Evolutionary conservation across 2,113 vertebrate species (phyloP).

Genomic region (Notarius quadriscutis): DNA sequence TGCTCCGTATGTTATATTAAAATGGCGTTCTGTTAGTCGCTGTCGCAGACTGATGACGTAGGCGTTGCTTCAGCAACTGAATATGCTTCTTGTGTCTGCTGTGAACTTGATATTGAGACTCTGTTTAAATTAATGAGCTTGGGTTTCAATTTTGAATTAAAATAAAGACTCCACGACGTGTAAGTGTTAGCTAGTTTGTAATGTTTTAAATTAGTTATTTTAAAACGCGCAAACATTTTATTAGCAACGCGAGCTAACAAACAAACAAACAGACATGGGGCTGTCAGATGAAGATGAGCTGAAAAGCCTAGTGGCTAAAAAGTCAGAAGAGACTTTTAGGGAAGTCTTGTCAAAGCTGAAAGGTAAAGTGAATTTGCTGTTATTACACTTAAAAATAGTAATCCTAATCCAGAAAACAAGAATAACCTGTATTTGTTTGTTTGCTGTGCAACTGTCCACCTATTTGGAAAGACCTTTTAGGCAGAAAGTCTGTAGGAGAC

Average conservation of each 20-base stretch:
- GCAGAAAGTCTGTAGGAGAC: slow-evolving; percentile 40
- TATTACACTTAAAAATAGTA: not conserved
- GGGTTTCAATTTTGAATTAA: not conserved
- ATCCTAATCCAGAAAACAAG: not conserved
- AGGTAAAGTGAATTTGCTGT: slow-evolving; percentile 25
- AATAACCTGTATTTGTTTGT: not conserved
- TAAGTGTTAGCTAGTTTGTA: not conserved
- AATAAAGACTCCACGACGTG: not conserved
- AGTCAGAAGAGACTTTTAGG: slow-evolving; percentile 30
- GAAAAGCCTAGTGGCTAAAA: slow-evolving; percentile 18
- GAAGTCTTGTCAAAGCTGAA: slow-evolving; percentile 38
- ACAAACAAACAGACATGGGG: not conserved
- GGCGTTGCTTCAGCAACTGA: slow-evolving; percentile 41
- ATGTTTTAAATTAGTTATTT: not conserved
- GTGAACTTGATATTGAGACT: not conserved
- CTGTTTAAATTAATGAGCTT: not conserved
- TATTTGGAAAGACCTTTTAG: slow-evolving; percentile 41
- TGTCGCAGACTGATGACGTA: slow-evolving; percentile 45
- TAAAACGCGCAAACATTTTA: not conserved
- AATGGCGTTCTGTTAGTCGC: not conserved
- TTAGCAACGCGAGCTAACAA: not conserved
- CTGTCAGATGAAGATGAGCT: not conserved
- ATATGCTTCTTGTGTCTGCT: not conserved
- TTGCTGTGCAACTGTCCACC: not conserved
- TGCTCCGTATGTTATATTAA: not conserved